These are phyloP conservation scores for Nettapus auritus DNA, from an alignment of 2,113 vertebrate genomes.

Conservation along the genomic window DNA sequence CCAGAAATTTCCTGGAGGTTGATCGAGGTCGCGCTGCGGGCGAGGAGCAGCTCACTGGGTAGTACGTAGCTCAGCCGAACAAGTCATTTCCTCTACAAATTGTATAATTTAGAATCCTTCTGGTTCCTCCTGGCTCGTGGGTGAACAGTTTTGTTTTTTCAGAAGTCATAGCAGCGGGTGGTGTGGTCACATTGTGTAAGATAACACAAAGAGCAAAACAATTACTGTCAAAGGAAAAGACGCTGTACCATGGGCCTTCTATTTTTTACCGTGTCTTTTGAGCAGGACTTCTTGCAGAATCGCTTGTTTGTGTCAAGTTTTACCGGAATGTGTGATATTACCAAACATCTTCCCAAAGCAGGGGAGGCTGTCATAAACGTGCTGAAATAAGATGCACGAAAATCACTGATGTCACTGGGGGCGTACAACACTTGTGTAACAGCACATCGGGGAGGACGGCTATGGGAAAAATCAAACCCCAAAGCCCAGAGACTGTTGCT, in stretches of 20 bases:
- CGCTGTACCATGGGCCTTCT: background rate
- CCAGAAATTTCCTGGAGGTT: background rate
- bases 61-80: background rate
- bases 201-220: slow-evolving; percentile 55
- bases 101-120: background rate
- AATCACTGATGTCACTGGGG: background rate
- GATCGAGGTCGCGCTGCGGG: background rate
- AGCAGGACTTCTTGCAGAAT: slow-evolving; percentile 33
- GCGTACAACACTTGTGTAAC: background rate
- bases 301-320: slow-evolving; percentile 2
- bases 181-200: slow-evolving; percentile 49
- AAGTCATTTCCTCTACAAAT: background rate
- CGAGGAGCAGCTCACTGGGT: rapidly evolving
- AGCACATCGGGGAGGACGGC: background rate
- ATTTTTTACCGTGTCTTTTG: background rate
- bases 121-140: slow-evolving; percentile 35
- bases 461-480: background rate
- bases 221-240: slow-evolving; percentile 39
- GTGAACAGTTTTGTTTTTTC: slow-evolving; percentile 25
- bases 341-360: background rate
- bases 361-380: background rate
- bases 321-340: background rate
- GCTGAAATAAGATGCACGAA: background rate
- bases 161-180: slow-evolving; percentile 42
- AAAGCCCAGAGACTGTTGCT: background rate